A percentile compares a stretch with the other conserved stretches of the same genome.
Conservation (phyloP, 2,797 vertebrate genomes). For the Microchirus variegatus region DNA sequence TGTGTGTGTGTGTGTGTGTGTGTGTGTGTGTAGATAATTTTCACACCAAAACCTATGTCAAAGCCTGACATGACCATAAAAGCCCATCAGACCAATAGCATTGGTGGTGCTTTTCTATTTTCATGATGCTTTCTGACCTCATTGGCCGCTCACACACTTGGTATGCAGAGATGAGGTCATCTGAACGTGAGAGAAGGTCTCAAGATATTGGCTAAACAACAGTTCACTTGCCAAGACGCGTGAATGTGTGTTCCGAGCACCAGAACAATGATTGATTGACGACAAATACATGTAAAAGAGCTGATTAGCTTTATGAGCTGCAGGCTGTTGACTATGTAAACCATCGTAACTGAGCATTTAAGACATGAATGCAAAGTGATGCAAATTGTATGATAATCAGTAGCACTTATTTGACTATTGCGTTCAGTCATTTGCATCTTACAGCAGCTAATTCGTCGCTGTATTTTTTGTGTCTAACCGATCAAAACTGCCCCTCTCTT, state of each 20-base stretch:
- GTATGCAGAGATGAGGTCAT: not conserved
- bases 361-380: too few relatives aligned
- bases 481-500: constrained; percentile 15
- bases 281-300: constrained; percentile 1
- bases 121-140: constrained; percentile 6
- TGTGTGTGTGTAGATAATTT: too few relatives aligned
- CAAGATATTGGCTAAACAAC: constrained; percentile 19
- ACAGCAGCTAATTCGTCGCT: not conserved
- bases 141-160: constrained; percentile 6
- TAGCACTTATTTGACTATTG: too few relatives aligned
- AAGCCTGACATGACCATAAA: not conserved
- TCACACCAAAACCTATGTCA: constrained; percentile 28
- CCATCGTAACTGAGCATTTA: too few relatives aligned
- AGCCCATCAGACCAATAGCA: not conserved
- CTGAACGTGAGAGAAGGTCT: not conserved
- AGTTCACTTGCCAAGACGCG: not conserved
- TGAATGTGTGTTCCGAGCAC: constrained; percentile 8
- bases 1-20: too few relatives aligned
- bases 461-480: not conserved
- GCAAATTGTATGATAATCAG: too few relatives aligned
- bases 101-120: constrained; percentile 3
- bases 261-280: constrained; percentile 1
- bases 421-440: not conserved
- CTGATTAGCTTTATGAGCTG: not conserved
- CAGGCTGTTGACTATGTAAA: not conserved